phyloP scores from a whole-genome alignment of 2,797 vertebrate species.

The Caiman crocodilus region DNA sequence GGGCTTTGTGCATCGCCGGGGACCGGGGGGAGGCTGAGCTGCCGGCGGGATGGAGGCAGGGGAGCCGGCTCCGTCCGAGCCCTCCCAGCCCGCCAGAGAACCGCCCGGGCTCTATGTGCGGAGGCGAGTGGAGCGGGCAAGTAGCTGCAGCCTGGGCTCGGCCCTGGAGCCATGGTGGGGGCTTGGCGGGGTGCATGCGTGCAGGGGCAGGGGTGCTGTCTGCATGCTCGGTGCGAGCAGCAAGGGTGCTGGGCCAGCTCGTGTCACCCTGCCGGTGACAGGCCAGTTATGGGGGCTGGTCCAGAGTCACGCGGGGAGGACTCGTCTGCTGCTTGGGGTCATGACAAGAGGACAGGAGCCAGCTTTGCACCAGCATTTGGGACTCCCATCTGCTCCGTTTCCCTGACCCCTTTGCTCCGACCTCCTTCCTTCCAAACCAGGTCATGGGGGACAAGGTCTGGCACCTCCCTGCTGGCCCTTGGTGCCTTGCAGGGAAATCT shows the following conservation, averaged over 20 bases:
- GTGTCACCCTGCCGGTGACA: neutral
- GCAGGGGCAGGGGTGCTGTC: neutral
- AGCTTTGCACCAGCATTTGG: neutral
- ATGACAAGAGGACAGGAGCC: too few species aligned
- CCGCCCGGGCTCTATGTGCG: neutral
- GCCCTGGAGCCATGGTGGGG: too few species aligned
- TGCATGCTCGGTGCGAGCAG: neutral
- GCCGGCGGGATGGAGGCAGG: neutral
- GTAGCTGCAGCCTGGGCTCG: neutral
- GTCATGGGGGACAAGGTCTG: neutral
- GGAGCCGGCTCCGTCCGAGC: neutral
- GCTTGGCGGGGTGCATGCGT: neutral
- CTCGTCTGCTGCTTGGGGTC: too few species aligned
- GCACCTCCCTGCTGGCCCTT: neutral
- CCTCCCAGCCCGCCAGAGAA: neutral
- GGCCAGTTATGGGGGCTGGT: too few species aligned
- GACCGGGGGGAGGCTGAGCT: neutral
- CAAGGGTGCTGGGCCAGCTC: neutral
- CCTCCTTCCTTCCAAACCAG: neutral
- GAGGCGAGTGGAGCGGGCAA: slow-evolving; percentile 41
- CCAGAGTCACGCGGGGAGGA: too few species aligned
- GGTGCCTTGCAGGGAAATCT: neutral
- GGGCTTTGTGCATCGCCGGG: neutral
- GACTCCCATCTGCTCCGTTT: too few species aligned
- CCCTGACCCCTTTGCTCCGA: neutral